Percentiles rank a stretch among this genome's conserved stretches.
Conservation (phyloP, 2,888 invertebrate genomes). For the Exephanes ischioxanthus region DNA sequence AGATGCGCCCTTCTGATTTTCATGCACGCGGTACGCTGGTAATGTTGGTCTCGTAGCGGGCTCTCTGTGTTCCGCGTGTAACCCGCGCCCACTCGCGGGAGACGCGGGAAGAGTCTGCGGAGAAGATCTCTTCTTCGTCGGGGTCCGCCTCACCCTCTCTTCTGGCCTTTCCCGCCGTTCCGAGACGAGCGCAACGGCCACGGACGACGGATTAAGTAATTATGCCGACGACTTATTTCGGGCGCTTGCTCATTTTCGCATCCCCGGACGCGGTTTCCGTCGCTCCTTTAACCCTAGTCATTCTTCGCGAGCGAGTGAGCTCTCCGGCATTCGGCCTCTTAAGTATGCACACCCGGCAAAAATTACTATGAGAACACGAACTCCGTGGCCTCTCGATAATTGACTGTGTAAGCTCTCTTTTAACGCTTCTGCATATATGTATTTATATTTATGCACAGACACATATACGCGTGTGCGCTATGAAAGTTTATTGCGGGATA, state of each 20-base stretch:
- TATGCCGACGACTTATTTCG: slow-evolving; percentile 71
- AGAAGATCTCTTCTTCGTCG: slow-evolving; percentile 3
- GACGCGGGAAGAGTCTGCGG: slow-evolving; percentile 1
- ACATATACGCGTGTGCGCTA: background rate
- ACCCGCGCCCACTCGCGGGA: background rate
- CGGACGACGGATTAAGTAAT: slow-evolving; percentile 71
- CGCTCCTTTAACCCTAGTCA: slow-evolving; percentile 12
- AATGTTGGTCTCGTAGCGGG: background rate
- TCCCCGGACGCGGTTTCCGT: slow-evolving; percentile 51
- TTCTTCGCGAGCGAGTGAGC: background rate
- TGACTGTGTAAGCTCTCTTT: slow-evolving; percentile 61
- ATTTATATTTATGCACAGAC: background rate
- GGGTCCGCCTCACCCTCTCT: background rate
- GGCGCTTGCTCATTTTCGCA: slow-evolving; percentile 70
- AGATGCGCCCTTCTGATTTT: background rate
- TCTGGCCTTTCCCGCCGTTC: background rate
- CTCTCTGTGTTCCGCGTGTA: background rate
- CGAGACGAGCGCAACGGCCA: slow-evolving; percentile 8
- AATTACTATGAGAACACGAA: slow-evolving; percentile 64
- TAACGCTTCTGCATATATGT: slow-evolving; percentile 30
- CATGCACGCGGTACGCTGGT: slow-evolving; percentile 3
- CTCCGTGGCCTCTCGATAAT: slow-evolving; percentile 59
- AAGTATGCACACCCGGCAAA: slow-evolving; percentile 68
- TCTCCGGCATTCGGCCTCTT: slow-evolving; percentile 26
- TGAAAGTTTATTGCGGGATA: slow-evolving; percentile 47